phyloP scores from a whole-genome alignment of 2,113 vertebrate species.

The Chaetodon auriga region DNA sequence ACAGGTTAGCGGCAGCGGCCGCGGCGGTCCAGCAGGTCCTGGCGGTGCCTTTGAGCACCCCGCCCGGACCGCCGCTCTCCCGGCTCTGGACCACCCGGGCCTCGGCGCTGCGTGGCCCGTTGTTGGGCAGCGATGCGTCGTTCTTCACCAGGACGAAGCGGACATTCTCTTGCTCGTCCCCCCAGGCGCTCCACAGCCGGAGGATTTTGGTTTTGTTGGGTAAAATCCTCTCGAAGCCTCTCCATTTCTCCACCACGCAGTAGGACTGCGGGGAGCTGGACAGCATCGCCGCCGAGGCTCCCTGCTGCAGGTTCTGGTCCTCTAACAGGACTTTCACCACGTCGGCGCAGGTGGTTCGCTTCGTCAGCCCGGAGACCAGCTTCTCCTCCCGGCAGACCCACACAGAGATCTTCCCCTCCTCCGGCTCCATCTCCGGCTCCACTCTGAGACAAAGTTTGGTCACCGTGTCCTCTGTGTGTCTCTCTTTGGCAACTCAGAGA shows the following conservation, averaged over 20 bases:
- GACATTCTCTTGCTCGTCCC: conserved; percentile 93
- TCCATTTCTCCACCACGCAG: conserved; percentile 97
- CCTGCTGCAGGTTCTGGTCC: conserved; percentile 87
- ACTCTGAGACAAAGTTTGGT: conserved; percentile 1
- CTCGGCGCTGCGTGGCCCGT: conserved; percentile 94
- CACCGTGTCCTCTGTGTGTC: background rate
- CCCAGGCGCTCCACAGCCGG: conserved; percentile 95
- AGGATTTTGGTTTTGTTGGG: conserved; percentile 95
- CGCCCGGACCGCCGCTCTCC: conserved; percentile 83
- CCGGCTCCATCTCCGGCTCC: conserved; percentile 84
- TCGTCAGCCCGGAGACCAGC: conserved; percentile 92
- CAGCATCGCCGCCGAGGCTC: conserved; percentile 84
- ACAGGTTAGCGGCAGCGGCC: conserved; percentile 63
- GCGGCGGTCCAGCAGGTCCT: conserved; percentile 73
- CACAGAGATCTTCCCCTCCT: conserved; percentile 91
- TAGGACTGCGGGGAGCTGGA: conserved; percentile 90
- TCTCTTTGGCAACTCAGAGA: background rate
- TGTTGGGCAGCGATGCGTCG: conserved; percentile 92
- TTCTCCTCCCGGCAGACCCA: conserved; percentile 98
- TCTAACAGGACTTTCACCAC: conserved; percentile 92
- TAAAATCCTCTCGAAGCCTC: conserved; percentile 94
- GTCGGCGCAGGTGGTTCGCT: conserved; percentile 94
- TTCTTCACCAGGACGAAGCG: conserved; percentile 94
- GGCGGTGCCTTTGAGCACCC: conserved; percentile 76
- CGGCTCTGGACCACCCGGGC: conserved; percentile 93